Percentiles rank a stretch among this genome's conserved stretches.
phyloP scores from a whole-genome alignment of 2,797 vertebrate species.

The Cetoscarus ocellatus region DNA sequence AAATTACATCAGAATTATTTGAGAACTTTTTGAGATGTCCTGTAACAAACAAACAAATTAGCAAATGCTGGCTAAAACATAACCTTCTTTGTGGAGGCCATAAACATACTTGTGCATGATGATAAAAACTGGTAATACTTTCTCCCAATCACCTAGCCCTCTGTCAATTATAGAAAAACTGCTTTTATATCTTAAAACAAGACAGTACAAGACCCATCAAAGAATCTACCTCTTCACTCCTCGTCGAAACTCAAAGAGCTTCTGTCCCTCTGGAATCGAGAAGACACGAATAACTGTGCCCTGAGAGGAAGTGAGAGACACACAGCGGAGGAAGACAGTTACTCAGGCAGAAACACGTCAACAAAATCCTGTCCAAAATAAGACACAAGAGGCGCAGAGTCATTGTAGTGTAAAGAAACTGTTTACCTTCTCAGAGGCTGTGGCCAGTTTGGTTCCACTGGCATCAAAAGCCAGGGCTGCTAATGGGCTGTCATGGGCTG shows the following conservation, averaged over 20 bases:
- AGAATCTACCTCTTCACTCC: slow-evolving; percentile 94
- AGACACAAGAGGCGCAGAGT: background rate
- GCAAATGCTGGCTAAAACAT: no score
- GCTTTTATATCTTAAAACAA: background rate
- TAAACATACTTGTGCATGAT: no score
- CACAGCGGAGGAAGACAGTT: slow-evolving; percentile 3
- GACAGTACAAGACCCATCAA: background rate
- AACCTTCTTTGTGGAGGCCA: no score
- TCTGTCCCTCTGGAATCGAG: slow-evolving; percentile 99
- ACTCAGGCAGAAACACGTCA: slow-evolving; percentile 3
- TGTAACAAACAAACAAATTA: no score
- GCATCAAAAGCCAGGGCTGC: slow-evolving; percentile 97
- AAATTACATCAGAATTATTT: no score
- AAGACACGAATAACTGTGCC: slow-evolving; percentile 99
- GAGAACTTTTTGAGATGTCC: no score
- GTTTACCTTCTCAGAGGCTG: slow-evolving; percentile 97
- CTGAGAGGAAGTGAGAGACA: slow-evolving; percentile 74
- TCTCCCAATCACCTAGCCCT: no score
- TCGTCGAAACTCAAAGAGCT: slow-evolving; percentile 98
- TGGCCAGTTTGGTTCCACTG: slow-evolving; percentile 96
- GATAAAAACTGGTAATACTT: no score
- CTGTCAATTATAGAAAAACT: background rate
- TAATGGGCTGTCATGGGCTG: slow-evolving; percentile 97
- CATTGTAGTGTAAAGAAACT: background rate
- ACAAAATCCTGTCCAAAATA: slow-evolving; percentile 3